These are phyloP conservation scores for Dicyrtoma fusca DNA, from an alignment of 2,888 invertebrate species.

Conservation along the genomic window DNA sequence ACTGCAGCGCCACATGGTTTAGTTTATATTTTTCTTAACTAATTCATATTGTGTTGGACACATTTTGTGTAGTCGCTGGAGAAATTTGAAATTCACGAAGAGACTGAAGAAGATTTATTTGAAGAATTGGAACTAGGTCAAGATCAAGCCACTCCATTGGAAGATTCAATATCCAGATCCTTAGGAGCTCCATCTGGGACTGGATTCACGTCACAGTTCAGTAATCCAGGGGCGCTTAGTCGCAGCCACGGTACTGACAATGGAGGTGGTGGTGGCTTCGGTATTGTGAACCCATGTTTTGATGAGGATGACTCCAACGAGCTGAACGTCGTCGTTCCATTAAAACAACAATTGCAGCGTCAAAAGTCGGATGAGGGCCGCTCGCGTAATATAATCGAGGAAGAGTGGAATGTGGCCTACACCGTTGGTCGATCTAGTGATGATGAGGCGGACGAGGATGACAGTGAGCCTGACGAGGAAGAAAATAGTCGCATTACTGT, in stretches of 20 bases:
- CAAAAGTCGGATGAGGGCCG: background rate
- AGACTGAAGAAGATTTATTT: background rate
- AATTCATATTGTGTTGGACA: background rate
- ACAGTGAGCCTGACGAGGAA: constrained; percentile 27
- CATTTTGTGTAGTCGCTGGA: constrained; percentile 16
- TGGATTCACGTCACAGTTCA: no score
- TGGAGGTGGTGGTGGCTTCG: constrained; percentile 9
- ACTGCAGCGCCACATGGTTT: no score
- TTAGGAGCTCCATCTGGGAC: no score
- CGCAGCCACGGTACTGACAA: background rate
- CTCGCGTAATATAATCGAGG: background rate
- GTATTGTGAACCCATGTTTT: constrained; percentile 56
- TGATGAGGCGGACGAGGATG: constrained; percentile 8
- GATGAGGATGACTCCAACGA: constrained; percentile 53
- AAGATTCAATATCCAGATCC: no score
- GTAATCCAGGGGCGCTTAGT: background rate
- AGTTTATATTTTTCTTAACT: background rate
- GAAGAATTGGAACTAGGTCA: background rate
- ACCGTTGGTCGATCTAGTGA: constrained; percentile 4
- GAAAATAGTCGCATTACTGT: constrained; percentile 31
- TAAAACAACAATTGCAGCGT: background rate
- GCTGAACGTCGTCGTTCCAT: constrained; percentile 9
- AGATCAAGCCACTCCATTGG: background rate
- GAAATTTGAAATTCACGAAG: constrained; percentile 35
- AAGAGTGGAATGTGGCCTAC: constrained; percentile 30